phyloP scores from a whole-genome alignment of 37 sponge, comb jelly and placozoan species.

The Chondrilla cf. caribensis region DNA sequence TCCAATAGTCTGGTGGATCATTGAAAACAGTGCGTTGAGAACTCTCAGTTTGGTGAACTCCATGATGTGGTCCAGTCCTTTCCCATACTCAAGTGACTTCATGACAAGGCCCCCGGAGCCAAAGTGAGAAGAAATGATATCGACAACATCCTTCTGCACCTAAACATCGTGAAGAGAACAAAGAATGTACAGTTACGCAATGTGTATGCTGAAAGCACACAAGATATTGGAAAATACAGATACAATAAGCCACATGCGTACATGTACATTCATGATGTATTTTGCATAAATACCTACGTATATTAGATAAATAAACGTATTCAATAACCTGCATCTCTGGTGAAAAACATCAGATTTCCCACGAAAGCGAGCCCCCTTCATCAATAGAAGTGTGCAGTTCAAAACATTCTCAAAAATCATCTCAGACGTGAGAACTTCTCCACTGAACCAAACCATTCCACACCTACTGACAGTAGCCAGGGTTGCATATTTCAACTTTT shows the following conservation, averaged over 20 bases:
- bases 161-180: background rate
- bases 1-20: conserved; percentile 88
- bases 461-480: conserved; percentile 97
- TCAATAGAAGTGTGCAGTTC: conserved; percentile 74
- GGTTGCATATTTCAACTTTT: conserved; percentile 95
- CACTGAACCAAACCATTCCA: conserved; percentile 99
- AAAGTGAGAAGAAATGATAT: conserved; percentile 73
- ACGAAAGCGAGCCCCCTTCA: conserved; percentile 44
- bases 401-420: conserved; percentile 91
- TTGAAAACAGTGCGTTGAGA: conserved; percentile 89
- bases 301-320: background rate
- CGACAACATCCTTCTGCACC: conserved; percentile 86
- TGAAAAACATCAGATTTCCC: conserved; percentile 46
- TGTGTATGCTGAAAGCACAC: background rate
- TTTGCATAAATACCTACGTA: background rate
- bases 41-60: conserved; percentile 94
- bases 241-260: background rate
- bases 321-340: conserved; percentile 61
- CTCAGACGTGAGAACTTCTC: conserved; percentile 88
- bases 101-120: conserved; percentile 79
- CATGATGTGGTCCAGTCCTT: conserved; percentile 89
- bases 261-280: background rate
- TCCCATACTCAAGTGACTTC: conserved; percentile 71
- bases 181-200: background rate
- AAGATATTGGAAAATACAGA: background rate